These are phyloP conservation scores for Lamprotornis superbus DNA, from an alignment of 2,113 vertebrate species.

Conservation along the genomic window DNA sequence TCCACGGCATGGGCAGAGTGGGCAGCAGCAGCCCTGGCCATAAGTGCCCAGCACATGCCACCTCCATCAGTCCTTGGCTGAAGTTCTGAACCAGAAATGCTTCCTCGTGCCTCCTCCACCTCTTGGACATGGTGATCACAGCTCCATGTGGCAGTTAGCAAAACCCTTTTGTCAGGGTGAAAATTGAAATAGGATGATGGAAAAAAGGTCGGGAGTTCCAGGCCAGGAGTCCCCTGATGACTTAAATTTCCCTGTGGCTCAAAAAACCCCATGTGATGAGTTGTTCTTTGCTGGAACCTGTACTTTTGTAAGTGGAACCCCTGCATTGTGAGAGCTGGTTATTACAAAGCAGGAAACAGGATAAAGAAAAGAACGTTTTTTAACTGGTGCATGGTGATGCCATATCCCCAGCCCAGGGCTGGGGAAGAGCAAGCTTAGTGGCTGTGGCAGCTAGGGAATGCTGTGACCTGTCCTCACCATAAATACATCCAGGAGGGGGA, in stretches of 20 bases:
- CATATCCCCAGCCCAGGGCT: neutral
- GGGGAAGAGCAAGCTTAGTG: neutral
- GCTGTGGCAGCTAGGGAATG: neutral
- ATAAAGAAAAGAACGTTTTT: neutral
- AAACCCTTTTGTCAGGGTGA: neutral
- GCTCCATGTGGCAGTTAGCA: neutral
- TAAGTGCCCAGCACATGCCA: neutral
- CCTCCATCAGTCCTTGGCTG: neutral
- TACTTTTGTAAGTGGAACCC: neutral
- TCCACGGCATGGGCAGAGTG: neutral
- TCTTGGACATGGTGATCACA: neutral
- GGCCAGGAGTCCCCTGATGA: neutral
- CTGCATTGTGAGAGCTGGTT: neutral
- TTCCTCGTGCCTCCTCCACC: neutral
- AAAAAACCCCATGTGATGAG: neutral
- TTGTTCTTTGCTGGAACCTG: neutral
- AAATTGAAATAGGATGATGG: neutral
- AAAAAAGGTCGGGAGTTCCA: neutral
- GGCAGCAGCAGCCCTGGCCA: neutral
- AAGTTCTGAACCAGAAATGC: neutral
- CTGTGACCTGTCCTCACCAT: accelerated
- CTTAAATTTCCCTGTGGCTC: neutral
- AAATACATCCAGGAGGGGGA: neutral
- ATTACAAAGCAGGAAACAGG: neutral
- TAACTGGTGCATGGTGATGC: neutral